Conservation (phyloP, 2,113 vertebrate genomes). For the Phyllopteryx taeniolatus region DNA sequence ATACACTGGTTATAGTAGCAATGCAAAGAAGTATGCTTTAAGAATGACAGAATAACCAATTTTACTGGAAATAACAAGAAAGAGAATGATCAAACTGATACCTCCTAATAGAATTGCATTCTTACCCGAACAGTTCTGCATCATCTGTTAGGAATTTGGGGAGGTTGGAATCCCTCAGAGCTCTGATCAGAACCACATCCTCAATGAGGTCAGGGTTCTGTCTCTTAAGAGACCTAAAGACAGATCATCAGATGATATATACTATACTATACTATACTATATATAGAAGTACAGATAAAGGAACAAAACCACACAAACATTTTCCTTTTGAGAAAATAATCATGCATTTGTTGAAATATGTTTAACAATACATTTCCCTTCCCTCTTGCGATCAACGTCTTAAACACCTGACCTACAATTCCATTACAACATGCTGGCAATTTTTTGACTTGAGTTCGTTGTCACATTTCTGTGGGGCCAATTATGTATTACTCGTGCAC, state of each 20-base stretch:
- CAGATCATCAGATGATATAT: conserved; percentile 3
- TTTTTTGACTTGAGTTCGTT: too few species aligned
- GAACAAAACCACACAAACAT: background rate
- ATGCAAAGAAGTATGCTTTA: background rate
- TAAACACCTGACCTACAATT: too few species aligned
- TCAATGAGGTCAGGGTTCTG: conserved; percentile 78
- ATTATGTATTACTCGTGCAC: too few species aligned
- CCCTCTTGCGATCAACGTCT: too few species aligned
- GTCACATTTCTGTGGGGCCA: too few species aligned
- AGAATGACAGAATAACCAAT: background rate
- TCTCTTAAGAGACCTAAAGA: conserved; percentile 79
- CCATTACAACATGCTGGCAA: too few species aligned
- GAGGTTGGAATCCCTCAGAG: conserved; percentile 83
- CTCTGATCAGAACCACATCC: conserved; percentile 83
- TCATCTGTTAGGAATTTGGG: conserved; percentile 84
- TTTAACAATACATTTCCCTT: background rate
- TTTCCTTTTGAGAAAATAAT: background rate
- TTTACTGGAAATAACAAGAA: background rate
- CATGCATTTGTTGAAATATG: conserved; percentile 4
- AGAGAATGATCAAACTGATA: background rate
- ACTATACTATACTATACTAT: background rate
- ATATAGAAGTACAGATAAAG: background rate
- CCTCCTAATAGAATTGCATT: background rate
- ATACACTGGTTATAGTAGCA: too few species aligned
- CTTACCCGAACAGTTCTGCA: conserved; percentile 77